These are phyloP conservation scores for Galemys pyrenaicus DNA, from an alignment of 2,113 vertebrate genomes.

Conservation along the genomic window DNA sequence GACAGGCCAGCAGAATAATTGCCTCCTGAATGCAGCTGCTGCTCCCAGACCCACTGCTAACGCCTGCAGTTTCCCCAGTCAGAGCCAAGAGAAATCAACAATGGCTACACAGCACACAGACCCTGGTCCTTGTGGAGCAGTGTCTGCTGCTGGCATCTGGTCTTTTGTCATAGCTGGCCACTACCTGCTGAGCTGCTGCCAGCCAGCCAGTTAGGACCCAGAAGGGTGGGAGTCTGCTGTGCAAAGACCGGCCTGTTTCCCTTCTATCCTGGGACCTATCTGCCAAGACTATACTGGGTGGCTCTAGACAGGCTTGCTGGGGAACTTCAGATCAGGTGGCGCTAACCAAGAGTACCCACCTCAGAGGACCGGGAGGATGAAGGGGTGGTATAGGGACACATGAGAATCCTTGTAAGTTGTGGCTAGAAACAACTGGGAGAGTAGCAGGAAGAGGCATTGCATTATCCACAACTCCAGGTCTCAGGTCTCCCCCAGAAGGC, in stretches of 20 bases:
- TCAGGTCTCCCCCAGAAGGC: background rate
- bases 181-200: background rate
- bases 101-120: background rate
- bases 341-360: background rate
- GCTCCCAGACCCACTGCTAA: background rate
- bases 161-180: background rate
- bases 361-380: background rate
- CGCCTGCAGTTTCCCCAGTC: background rate
- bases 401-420: no score
- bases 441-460: background rate
- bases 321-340: background rate
- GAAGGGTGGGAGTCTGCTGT: background rate
- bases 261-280: background rate
- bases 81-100: background rate
- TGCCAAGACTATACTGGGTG: fast-evolving
- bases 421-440: background rate
- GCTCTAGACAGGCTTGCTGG: background rate
- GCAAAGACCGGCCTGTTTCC: background rate
- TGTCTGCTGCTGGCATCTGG: no score
- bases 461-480: background rate
- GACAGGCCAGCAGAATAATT: background rate
- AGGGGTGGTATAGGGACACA: background rate
- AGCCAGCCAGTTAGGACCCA: no score
- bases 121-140: background rate
- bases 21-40: background rate